phyloP scores from a whole-genome alignment of 2,113 vertebrate species.

The Puffinus mauretanicus region DNA sequence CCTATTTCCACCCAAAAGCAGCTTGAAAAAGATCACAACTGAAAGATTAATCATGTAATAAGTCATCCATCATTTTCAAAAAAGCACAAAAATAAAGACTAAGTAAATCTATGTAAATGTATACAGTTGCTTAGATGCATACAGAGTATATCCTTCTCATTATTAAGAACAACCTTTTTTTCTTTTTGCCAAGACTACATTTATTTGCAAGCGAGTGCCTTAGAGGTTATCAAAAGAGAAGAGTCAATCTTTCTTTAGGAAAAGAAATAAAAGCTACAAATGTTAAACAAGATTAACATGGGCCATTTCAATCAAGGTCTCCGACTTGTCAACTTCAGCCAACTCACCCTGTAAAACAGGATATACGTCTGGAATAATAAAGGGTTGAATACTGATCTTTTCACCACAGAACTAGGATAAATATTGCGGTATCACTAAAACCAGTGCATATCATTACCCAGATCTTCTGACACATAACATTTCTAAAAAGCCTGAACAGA shows the following conservation, averaged over 20 bases:
- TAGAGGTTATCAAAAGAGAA: neutral
- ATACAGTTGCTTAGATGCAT: slow-evolving; percentile 13
- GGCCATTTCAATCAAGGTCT: neutral
- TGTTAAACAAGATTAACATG: slow-evolving; percentile 1
- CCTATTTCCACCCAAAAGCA: neutral
- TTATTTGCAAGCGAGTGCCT: neutral
- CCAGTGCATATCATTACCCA: neutral
- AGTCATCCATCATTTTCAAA: slow-evolving; percentile 13
- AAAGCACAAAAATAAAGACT: slow-evolving; percentile 7
- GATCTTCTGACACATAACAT: neutral
- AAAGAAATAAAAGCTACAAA: slow-evolving; percentile 25
- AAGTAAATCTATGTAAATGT: slow-evolving; percentile 7
- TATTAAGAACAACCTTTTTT: neutral
- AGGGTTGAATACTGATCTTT: neutral
- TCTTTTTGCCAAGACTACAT: neutral
- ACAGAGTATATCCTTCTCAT: neutral
- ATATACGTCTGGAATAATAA: neutral
- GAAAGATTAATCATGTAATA: slow-evolving; percentile 10
- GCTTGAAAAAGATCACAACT: neutral
- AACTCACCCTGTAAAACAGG: neutral
- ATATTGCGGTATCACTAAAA: neutral
- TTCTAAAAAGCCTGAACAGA: neutral
- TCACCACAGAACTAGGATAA: neutral
- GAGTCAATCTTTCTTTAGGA: neutral
- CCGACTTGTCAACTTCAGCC: neutral